Percentiles rank a stretch among this genome's conserved stretches.
These are phyloP conservation scores for Progne subis DNA, from an alignment of 2,113 vertebrate species.

Conservation along the genomic window DNA sequence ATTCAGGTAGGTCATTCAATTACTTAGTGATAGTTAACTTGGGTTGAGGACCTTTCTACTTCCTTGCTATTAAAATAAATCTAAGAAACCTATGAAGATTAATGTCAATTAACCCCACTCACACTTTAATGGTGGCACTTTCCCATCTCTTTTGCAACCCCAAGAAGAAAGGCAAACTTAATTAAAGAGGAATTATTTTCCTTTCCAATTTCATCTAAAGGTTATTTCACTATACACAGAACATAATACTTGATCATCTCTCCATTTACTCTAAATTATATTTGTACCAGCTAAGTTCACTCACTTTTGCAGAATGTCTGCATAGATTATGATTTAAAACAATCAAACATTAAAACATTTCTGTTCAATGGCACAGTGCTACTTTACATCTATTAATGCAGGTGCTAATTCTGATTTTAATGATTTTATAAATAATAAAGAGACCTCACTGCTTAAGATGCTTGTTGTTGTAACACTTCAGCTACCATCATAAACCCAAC, in stretches of 20 bases:
- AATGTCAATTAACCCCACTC: background rate
- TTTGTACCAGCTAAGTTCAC: background rate
- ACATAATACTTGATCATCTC: background rate
- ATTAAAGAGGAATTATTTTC: constrained; percentile 9
- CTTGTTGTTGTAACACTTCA: background rate
- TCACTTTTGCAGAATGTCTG: background rate
- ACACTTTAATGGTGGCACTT: background rate
- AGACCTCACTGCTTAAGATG: background rate
- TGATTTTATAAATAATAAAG: background rate
- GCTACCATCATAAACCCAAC: background rate
- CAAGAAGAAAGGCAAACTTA: constrained; percentile 3
- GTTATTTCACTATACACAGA: background rate
- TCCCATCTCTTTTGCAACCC: background rate
- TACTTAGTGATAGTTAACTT: background rate
- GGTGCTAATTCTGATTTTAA: background rate
- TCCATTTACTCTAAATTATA: background rate
- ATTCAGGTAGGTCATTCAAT: background rate
- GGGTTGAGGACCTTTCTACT: background rate
- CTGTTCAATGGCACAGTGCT: background rate
- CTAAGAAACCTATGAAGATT: background rate
- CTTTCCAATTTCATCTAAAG: background rate
- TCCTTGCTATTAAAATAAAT: background rate
- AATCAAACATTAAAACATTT: background rate
- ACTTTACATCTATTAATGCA: background rate
- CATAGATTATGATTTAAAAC: background rate